Evolutionary conservation across 2,797 vertebrate species (phyloP).

Genomic region (Phoeniculus purpureus): DNA sequence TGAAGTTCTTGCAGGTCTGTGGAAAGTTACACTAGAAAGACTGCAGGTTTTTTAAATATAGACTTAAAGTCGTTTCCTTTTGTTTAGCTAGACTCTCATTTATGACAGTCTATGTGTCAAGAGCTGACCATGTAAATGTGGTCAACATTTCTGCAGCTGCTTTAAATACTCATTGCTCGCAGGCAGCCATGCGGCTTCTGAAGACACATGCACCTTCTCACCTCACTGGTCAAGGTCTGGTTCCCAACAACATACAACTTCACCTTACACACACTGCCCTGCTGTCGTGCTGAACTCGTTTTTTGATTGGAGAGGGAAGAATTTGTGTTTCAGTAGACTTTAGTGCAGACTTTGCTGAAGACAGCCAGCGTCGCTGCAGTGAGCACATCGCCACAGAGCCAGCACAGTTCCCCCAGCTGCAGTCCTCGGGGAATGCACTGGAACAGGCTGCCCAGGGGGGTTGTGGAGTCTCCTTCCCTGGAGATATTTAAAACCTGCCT

Average conservation of each 20-base stretch:
- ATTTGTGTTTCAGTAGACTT: neutral
- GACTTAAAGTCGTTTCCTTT: neutral
- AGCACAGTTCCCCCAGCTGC: neutral
- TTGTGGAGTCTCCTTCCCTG: no score
- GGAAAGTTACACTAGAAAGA: neutral
- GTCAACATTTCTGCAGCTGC: neutral
- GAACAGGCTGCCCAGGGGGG: no score
- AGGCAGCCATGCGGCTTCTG: neutral
- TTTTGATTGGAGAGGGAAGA: neutral
- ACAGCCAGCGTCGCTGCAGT: neutral
- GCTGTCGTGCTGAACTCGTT: neutral
- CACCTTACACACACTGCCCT: neutral
- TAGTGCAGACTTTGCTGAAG: neutral
- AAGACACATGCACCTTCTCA: neutral
- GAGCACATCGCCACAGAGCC: neutral
- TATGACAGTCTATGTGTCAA: accelerated
- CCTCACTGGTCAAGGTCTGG: neutral
- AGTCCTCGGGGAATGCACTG: accelerated
- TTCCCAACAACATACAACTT: neutral
- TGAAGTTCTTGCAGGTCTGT: neutral
- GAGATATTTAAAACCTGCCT: no score
- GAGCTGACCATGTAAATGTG: neutral
- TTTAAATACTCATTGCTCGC: neutral
- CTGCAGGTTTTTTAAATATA: neutral
- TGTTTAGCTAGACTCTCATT: neutral